These are phyloP conservation scores for Lophius piscatorius DNA, from an alignment of 2,113 vertebrate species.

Conservation along the genomic window DNA sequence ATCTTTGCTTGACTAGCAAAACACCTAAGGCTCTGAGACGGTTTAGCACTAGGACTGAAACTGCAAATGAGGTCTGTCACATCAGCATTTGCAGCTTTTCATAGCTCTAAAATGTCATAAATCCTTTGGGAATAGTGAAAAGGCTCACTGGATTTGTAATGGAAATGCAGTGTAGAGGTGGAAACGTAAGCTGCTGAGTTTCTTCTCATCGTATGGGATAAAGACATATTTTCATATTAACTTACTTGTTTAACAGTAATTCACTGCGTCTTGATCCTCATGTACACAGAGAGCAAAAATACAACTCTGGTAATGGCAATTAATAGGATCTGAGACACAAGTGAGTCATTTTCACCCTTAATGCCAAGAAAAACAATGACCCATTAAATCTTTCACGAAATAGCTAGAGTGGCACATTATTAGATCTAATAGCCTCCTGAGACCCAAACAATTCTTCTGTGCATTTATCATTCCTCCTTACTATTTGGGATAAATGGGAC, in stretches of 20 bases:
- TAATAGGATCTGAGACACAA: too few species aligned
- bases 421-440: too few species aligned
- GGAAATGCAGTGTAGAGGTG: slow-evolving; percentile 38
- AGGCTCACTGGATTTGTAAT: slow-evolving; percentile 36
- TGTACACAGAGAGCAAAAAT: slow-evolving; percentile 13
- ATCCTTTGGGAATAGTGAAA: slow-evolving; percentile 40
- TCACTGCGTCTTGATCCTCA: not conserved
- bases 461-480: too few species aligned
- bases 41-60: slow-evolving; percentile 40
- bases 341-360: too few species aligned
- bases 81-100: slow-evolving; percentile 65
- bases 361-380: too few species aligned
- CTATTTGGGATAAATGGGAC: too few species aligned
- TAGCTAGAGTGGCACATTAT: too few species aligned
- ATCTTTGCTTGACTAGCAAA: slow-evolving; percentile 60
- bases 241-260: slow-evolving; percentile 25
- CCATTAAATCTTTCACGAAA: too few species aligned
- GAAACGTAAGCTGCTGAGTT: slow-evolving; percentile 28
- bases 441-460: too few species aligned
- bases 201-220: slow-evolving; percentile 16
- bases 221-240: slow-evolving; percentile 6
- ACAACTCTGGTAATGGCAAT: not conserved
- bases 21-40: slow-evolving; percentile 60
- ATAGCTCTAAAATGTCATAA: slow-evolving; percentile 54
- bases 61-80: slow-evolving; percentile 69